Conservation (phyloP, 2,113 vertebrate species). For the Pseudorectes ferrugineus region DNA sequence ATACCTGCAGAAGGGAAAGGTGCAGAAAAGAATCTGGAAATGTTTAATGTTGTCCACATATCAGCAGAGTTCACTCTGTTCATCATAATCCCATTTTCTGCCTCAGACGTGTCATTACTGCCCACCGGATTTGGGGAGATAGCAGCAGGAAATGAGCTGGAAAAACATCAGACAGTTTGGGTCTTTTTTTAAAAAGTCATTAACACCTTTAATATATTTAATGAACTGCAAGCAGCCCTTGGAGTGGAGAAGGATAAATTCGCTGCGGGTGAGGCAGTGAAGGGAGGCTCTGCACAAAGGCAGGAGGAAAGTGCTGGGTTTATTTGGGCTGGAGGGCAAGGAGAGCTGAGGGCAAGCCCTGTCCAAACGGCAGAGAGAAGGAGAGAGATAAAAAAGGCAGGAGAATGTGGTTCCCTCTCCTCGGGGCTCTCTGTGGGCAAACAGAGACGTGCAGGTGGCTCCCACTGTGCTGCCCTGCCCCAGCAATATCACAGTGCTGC, state of each 20-base stretch:
- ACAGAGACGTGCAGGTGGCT: background rate
- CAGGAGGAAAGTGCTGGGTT: background rate
- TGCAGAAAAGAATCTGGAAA: background rate
- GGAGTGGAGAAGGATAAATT: background rate
- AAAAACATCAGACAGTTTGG: conserved; percentile 44
- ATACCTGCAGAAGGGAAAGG: conserved; percentile 8
- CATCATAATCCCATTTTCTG: conserved; percentile 50
- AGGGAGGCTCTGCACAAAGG: background rate
- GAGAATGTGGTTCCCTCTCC: background rate
- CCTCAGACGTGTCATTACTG: conserved; percentile 47
- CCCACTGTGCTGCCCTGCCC: background rate
- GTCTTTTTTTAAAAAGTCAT: conserved; percentile 31
- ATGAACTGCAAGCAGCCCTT: conserved; percentile 28
- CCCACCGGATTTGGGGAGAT: conserved; percentile 26
- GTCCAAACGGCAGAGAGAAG: background rate
- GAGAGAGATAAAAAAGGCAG: background rate
- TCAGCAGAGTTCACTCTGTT: background rate
- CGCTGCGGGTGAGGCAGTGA: accelerated
- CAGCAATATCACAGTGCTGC: accelerated
- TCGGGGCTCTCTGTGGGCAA: background rate
- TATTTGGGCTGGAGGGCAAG: background rate
- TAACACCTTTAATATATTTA: conserved; percentile 41
- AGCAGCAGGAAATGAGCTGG: conserved; percentile 49
- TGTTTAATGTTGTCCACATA: conserved; percentile 42
- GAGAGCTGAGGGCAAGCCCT: background rate